These are phyloP conservation scores for Rhyzopertha dominica DNA, from an alignment of 1,140 invertebrate species.

Conservation along the genomic window DNA sequence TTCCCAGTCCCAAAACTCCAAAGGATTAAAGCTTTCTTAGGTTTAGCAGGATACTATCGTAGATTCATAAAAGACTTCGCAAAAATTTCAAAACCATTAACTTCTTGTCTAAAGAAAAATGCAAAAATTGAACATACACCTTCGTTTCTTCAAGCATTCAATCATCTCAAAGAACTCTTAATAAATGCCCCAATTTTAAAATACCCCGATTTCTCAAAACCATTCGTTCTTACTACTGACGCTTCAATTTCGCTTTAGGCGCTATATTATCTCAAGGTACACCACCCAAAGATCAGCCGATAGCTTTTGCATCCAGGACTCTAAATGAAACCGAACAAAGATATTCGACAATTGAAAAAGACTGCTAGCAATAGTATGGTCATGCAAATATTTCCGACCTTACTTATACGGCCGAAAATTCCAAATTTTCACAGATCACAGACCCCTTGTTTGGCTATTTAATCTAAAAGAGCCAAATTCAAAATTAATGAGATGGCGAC, in stretches of 20 bases:
- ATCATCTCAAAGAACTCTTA: slow-evolving; percentile 17
- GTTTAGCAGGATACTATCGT: slow-evolving; percentile 30
- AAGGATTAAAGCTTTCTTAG: slow-evolving; percentile 29
- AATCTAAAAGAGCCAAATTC: slow-evolving; percentile 32
- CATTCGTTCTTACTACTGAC: slow-evolving; percentile 29
- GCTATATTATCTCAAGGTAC: slow-evolving; percentile 28
- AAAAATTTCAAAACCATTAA: slow-evolving; percentile 23
- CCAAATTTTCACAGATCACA: slow-evolving; percentile 45
- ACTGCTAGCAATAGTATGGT: slow-evolving; percentile 43
- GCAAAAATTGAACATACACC: background rate
- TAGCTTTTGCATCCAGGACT: slow-evolving; percentile 26
- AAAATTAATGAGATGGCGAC: slow-evolving; percentile 37
- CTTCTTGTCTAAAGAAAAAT: slow-evolving; percentile 10
- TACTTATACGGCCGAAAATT: slow-evolving; percentile 44
- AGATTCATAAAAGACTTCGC: slow-evolving; percentile 28
- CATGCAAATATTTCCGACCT: slow-evolving; percentile 38
- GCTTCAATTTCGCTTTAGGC: slow-evolving; percentile 25
- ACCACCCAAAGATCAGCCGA: slow-evolving; percentile 24
- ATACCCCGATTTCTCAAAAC: slow-evolving; percentile 28
- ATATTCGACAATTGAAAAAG: slow-evolving; percentile 36
- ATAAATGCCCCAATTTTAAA: slow-evolving; percentile 19
- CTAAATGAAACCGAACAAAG: slow-evolving; percentile 30
- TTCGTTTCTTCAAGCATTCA: background rate
- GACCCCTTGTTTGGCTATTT: slow-evolving; percentile 40
- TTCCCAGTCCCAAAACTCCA: too few species aligned